These are phyloP conservation scores for Xanthorhoe spadicearia DNA, from an alignment of 2,888 invertebrate species.

Conservation along the genomic window DNA sequence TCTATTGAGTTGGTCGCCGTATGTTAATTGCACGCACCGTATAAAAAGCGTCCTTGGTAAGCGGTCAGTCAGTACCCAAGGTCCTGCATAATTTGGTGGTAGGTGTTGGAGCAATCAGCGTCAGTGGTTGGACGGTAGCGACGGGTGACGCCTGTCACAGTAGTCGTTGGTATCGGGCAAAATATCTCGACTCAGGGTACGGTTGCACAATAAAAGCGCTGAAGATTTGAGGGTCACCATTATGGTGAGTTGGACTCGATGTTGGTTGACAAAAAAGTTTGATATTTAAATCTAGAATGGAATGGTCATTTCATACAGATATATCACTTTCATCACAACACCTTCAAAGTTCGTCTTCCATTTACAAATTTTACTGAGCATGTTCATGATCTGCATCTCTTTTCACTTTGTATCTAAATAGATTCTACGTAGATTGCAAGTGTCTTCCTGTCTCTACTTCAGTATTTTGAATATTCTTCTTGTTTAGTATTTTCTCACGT, in stretches of 20 bases:
- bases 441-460: not conserved
- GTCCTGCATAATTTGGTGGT: conserved; percentile 73
- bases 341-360: conserved; percentile 4
- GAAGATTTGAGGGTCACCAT: conserved; percentile 71
- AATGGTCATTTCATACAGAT: conserved; percentile 4
- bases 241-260: conserved; percentile 65
- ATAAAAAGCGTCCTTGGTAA: conserved; percentile 72
- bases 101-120: conserved; percentile 63
- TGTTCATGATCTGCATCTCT: conserved; percentile 2
- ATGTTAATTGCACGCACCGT: conserved; percentile 73
- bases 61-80: conserved; percentile 80
- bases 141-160: conserved; percentile 56
- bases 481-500: not conserved
- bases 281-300: conserved; percentile 6
- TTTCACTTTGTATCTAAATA: not conserved
- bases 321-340: conserved; percentile 14
- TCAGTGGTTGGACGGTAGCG: conserved; percentile 67
- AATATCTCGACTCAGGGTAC: conserved; percentile 75
- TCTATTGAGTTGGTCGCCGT: conserved; percentile 53
- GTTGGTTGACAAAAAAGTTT: not conserved
- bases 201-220: conserved; percentile 69
- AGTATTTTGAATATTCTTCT: not conserved
- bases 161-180: conserved; percentile 49
- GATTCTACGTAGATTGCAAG: not conserved
- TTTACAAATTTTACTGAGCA: conserved; percentile 16